Evolutionary conservation across 2,888 invertebrate genomes (phyloP).

Genomic region (Anagyrus pseudococci): DNA sequence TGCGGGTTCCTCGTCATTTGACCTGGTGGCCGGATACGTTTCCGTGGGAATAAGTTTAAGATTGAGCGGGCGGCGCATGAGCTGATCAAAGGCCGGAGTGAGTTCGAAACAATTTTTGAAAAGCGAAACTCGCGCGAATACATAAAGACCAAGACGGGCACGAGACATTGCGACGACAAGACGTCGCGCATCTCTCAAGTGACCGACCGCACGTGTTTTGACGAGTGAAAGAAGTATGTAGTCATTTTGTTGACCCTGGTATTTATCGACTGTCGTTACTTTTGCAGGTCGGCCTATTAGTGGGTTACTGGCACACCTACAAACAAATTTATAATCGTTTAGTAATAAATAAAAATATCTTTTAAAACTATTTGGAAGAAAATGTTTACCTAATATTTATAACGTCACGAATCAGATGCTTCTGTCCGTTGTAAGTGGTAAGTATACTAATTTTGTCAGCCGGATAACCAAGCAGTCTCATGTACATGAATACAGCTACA

Average conservation of each 20-base stretch:
- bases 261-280: slow-evolving; percentile 97
- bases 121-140: slow-evolving; percentile 90
- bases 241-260: slow-evolving; percentile 99
- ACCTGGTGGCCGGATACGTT: slow-evolving; percentile 75
- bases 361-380: neutral
- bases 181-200: slow-evolving; percentile 93
- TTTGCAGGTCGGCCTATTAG: slow-evolving; percentile 92
- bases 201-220: slow-evolving; percentile 95
- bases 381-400: slow-evolving; percentile 71
- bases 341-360: neutral
- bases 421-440: slow-evolving; percentile 99
- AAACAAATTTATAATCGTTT: slow-evolving; percentile 1
- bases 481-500: slow-evolving; percentile 97
- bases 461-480: slow-evolving; percentile 96
- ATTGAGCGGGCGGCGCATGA: slow-evolving; percentile 82
- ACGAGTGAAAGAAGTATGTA: slow-evolving; percentile 96
- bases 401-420: slow-evolving; percentile 95
- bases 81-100: slow-evolving; percentile 91
- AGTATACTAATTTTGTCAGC: slow-evolving; percentile 96
- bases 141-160: slow-evolving; percentile 93
- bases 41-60: slow-evolving; percentile 84
- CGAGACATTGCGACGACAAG: slow-evolving; percentile 98
- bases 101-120: slow-evolving; percentile 98
- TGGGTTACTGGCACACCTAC: slow-evolving; percentile 90
- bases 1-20: slow-evolving; percentile 60